Base-by-base conservation (phyloP, 2,888 invertebrate genomes). In the Tiliacea citrago region DNA sequence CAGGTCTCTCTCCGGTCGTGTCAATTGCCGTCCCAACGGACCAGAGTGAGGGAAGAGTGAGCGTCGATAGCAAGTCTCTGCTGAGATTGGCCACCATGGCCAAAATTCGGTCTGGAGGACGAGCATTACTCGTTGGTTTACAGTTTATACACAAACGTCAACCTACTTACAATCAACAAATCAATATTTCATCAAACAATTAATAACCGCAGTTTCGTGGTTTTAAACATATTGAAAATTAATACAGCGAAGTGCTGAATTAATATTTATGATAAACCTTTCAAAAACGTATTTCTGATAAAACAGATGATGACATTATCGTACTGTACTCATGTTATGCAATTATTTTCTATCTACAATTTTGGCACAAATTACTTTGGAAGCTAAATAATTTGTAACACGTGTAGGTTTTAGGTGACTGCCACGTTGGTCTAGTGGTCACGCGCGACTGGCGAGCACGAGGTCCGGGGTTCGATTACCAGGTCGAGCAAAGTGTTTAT, bases 161-260 rank as follows among this genome's bases (percentile, higher is more conserved):
- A 49, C 47, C 47, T 62, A 49, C 47, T 49, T 65, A 45, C 35
- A 58, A 57, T 58, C 18, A 51, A 49, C 24, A 49, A 53, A 35
- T 63, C 8, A 79, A 65, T 79, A 68, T 45, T 53, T 63, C 10
- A 66, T 45, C 58, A 53, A 62, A 42, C 57, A 58, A 62, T 78
- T 57, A 45, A 18, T 35, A 58, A 58, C 74, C 74, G 24, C 78
- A 68, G 24, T n/a, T 80, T 42, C 10, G 47, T 21, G 75, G 75
- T 75, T 51, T 53, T 42, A 35, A 65, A 60, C 35, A 29, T 49
- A 42, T 75, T 74, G n/a, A 60, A 65, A 79, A 68, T 79, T 21
- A 55, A 68, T 58, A 79, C 16, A 60, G 13, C 6, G 1, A 55
- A 78, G 63, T 60, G 47, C 63, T 63, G 6, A 18, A 74, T 74